A percentile compares a stretch with the other conserved stretches of the same genome.
phyloP scores from a whole-genome alignment of 2,113 vertebrate species.

The Centropus unirufus region DNA sequence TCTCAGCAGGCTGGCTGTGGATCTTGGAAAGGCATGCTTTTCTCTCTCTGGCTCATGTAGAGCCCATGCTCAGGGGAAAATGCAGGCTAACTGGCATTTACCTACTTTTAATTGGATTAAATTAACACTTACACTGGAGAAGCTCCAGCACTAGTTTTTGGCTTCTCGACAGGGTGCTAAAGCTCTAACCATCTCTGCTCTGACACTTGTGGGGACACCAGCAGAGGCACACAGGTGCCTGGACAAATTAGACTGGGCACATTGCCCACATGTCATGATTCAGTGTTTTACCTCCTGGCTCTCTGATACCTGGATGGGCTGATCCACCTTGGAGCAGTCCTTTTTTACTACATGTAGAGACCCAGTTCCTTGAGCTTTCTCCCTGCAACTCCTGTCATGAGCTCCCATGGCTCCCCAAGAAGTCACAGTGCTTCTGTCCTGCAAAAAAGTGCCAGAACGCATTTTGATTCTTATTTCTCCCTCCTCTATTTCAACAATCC shows the following conservation, averaged over 20 bases:
- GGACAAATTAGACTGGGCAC: neutral
- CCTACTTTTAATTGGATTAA: neutral
- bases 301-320: neutral
- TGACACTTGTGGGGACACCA: neutral
- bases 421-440: neutral
- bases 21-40: neutral
- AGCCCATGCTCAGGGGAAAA: neutral
- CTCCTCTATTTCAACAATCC: neutral
- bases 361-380: neutral
- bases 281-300: neutral
- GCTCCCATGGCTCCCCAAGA: neutral
- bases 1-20: neutral
- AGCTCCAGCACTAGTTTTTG: neutral
- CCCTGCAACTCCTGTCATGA: neutral
- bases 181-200: neutral
- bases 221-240: neutral
- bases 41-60: neutral
- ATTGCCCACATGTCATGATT: neutral
- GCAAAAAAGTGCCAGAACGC: neutral
- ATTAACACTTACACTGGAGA: neutral
- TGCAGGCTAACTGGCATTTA: neutral
- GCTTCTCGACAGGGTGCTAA: neutral
- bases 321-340: neutral
- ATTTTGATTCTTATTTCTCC: neutral
- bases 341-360: neutral